Evolutionary conservation across 2,797 vertebrate genomes (phyloP), one percentile per base, ranked within the genome.

Genomic region (Microctenopoma lineatum): DNA sequence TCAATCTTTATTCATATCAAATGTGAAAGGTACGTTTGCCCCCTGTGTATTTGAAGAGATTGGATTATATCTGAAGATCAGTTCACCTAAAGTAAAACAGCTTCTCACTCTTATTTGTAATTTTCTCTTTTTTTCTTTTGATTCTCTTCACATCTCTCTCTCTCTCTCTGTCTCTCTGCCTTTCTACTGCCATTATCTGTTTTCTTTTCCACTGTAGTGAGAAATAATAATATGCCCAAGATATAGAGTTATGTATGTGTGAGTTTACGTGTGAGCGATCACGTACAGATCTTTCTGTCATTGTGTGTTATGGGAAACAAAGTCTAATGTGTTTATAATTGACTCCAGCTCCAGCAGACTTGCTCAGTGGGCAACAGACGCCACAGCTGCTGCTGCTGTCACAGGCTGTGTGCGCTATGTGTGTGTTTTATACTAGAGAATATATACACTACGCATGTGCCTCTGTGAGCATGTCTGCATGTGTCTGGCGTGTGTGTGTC

Each of bases 271-370:
- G 75, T 70, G 73, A 63, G 63, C 16, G n/a, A 80, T 80, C 71
- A 67, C 52, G 14, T 32, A 64, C 66, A 82, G 66, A 79, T 87
- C 80, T 84, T 77, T 84, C 78, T 89, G 85, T 84, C 85, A 86
- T 69, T 83, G 84, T 83, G 83, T 81, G 71, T 88, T 88, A 81
- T 77, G 77, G 80, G 78, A 79, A 87, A 84, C 80, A 73, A 75
- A 88, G 71, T 77, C 81, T 92, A 90, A 92, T 90, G 84, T 87
- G 87, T 92, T 91, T 92, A 89, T 91, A 92, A 92, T 92, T 90
- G 89, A 91, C 87, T 90, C 59, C 77, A 83, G 84, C 78, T 85
- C 80, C 78, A 75, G 84, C 84, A 84, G 86, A 84, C 79, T 78
- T 76, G 62, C 88, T 87, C 84, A 77, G 82, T 84, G 81, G 87